These are phyloP conservation scores for Seriola rivoliana DNA, from an alignment of 2,113 vertebrate genomes.

Conservation along the genomic window DNA sequence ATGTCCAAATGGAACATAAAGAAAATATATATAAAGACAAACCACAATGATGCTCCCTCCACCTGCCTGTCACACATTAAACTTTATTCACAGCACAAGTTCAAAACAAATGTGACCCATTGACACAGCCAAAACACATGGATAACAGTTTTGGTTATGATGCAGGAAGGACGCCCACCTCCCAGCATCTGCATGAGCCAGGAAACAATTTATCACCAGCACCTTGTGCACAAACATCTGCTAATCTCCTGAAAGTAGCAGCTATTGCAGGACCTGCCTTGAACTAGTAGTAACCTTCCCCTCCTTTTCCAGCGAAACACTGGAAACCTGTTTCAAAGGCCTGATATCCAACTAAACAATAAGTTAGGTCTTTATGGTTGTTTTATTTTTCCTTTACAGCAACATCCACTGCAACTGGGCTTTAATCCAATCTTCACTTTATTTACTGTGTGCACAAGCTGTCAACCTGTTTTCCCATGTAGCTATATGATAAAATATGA, in stretches of 20 bases:
- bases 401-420: background rate
- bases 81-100: background rate
- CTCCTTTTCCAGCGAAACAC: background rate
- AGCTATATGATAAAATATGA: background rate
- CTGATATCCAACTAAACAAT: background rate
- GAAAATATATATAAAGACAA: background rate
- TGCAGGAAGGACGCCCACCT: conserved; percentile 9
- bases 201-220: conserved; percentile 32
- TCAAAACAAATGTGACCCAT: conserved; percentile 2
- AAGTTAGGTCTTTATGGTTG: too few relatives aligned
- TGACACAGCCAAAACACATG: conserved; percentile 25
- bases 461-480: conserved; percentile 1
- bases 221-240: conserved; percentile 16
- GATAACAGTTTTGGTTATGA: background rate
- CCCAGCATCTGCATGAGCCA: conserved; percentile 8
- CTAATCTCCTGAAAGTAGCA: background rate
- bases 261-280: conserved; percentile 10
- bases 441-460: background rate
- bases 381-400: background rate
- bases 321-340: background rate
- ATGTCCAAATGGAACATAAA: background rate
- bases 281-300: background rate
- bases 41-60: background rate
- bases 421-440: background rate
- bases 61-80: background rate